These are phyloP conservation scores for Hyperoodon ampullatus DNA, from an alignment of 2,113 vertebrate species.

Conservation along the genomic window DNA sequence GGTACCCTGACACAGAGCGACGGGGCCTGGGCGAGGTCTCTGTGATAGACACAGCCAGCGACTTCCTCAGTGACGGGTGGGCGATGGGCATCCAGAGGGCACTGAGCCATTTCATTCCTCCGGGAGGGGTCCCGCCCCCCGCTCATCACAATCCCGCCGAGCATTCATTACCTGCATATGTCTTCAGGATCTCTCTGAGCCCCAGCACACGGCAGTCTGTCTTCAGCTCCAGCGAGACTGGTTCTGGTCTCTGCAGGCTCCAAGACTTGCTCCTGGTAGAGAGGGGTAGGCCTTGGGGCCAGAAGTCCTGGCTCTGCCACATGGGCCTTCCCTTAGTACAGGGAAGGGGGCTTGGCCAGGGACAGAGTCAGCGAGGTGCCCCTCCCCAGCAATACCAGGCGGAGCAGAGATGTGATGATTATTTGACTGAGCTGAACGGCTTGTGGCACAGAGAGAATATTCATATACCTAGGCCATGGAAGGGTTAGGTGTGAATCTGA, in stretches of 20 bases:
- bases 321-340: not conserved
- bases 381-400: not conserved
- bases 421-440: not conserved
- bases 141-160: not conserved
- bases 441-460: not conserved
- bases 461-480: not conserved
- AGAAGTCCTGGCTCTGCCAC: not conserved
- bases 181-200: conserved; percentile 61
- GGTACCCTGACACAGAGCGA: not conserved
- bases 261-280: conserved; percentile 63
- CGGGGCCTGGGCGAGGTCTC: not conserved
- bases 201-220: conserved; percentile 49
- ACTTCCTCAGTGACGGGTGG: not conserved
- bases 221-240: conserved; percentile 61
- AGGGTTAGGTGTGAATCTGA: not conserved
- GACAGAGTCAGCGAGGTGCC: not conserved
- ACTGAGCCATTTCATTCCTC: not conserved
- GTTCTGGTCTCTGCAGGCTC: conserved; percentile 56
- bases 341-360: not conserved
- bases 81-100: not conserved
- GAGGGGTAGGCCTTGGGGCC: not conserved
- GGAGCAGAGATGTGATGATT: not conserved
- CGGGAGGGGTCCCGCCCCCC: not conserved
- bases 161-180: conserved; percentile 32
- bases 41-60: not conserved